Percentiles rank a stretch among this genome's conserved stretches.
Evolutionary conservation across 2,113 vertebrate species (phyloP).

Genomic region (Nymphicus hollandicus): DNA sequence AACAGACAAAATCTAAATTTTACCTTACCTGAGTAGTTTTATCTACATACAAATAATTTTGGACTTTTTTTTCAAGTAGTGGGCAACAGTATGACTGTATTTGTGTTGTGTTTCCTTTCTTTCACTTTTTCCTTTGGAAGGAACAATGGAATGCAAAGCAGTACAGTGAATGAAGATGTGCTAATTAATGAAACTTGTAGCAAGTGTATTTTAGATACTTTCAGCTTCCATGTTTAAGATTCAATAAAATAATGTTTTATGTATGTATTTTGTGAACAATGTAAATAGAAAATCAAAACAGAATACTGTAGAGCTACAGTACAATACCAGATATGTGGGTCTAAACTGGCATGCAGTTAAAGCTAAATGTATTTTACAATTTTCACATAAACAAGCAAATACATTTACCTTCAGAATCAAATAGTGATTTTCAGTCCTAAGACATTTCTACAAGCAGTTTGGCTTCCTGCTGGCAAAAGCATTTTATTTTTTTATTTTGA

Average conservation of each 20-base stretch:
- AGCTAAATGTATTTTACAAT: neutral
- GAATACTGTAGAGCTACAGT: neutral
- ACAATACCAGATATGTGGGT: neutral
- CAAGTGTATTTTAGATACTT: neutral
- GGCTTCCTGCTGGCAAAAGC: constrained; percentile 26
- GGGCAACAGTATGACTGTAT: neutral
- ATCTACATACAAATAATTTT: neutral
- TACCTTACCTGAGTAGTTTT: neutral
- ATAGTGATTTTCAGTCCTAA: constrained; percentile 23
- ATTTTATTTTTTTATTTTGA: constrained; percentile 1
- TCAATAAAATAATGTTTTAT: neutral
- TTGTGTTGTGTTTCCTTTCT: neutral
- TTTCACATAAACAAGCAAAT: neutral
- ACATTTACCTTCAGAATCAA: constrained; percentile 13
- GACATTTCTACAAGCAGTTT: neutral
- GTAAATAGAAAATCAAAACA: neutral
- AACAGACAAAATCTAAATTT: neutral
- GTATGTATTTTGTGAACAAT: neutral
- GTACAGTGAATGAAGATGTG: neutral
- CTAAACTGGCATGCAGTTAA: constrained; percentile 2
- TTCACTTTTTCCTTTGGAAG: neutral
- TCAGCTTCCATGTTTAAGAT: neutral
- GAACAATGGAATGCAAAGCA: neutral
- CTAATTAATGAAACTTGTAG: neutral
- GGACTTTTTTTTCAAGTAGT: neutral